A percentile compares a stretch with the other conserved stretches of the same genome.
These are phyloP conservation scores for Unio pictorum DNA, from an alignment of 2,888 invertebrate genomes.

Conservation along the genomic window DNA sequence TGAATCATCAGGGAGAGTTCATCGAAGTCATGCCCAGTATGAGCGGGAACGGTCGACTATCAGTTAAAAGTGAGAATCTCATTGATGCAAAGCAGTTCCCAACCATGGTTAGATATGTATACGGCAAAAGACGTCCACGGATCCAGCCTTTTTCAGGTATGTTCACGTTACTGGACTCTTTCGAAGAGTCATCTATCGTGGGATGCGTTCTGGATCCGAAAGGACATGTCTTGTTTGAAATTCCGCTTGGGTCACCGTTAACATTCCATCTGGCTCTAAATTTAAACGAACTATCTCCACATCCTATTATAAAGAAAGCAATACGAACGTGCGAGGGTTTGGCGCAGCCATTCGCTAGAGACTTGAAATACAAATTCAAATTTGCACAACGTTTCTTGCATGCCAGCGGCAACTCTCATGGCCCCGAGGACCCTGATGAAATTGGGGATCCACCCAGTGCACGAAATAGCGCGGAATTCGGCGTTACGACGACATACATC, in stretches of 20 bases:
- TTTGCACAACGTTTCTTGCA: conserved; percentile 52
- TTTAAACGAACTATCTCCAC: conserved; percentile 39
- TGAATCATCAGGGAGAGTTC: conserved; percentile 50
- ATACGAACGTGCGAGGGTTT: conserved; percentile 41
- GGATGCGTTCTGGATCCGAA: conserved; percentile 50
- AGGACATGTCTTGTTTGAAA: conserved; percentile 51
- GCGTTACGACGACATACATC: conserved; percentile 49
- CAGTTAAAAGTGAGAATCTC: conserved; percentile 43
- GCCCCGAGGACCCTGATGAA: conserved; percentile 12
- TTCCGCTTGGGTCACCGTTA: conserved; percentile 52
- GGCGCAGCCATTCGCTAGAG: conserved; percentile 40
- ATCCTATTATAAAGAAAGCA: conserved; percentile 48
- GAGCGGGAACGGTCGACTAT: conserved; percentile 42
- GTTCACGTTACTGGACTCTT: conserved; percentile 57
- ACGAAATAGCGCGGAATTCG: conserved; percentile 44
- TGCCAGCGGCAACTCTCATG: conserved; percentile 33
- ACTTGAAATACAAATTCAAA: conserved; percentile 59
- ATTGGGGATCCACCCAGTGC: conserved; percentile 50
- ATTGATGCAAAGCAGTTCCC: conserved; percentile 55
- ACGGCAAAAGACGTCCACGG: conserved; percentile 49
- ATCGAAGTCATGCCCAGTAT: conserved; percentile 49
- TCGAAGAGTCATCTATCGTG: conserved; percentile 51
- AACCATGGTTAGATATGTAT: conserved; percentile 52
- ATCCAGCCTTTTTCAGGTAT: conserved; percentile 51
- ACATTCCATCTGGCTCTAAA: conserved; percentile 57